Evolutionary conservation across 2,797 vertebrate species (phyloP), one percentile per base, ranked within the genome.

Genomic region (Myioborus miniatus): DNA sequence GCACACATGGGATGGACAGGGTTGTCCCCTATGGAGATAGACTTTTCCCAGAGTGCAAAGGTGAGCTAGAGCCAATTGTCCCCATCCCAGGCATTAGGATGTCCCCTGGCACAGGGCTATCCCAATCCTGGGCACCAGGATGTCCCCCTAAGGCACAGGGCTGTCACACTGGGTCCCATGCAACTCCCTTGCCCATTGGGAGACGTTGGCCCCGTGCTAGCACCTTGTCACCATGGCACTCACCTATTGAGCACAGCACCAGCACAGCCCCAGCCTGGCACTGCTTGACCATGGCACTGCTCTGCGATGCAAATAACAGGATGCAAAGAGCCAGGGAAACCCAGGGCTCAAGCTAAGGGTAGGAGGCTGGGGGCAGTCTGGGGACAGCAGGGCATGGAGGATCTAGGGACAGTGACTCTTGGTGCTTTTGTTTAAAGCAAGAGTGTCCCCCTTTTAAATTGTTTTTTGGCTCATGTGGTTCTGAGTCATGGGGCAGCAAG

Each of bases 241-340:
- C 34, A 24, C 34, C 32, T 4, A 0, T 11, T 2, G 15, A 41
- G 41, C n/a, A n/a, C 1, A 0, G 53, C 3, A 2, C 10, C 15
- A 18, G 36, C 77, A 53, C n/a, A n/a, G 27, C 5, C 58, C 70
- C 30, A 74, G 0, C 52, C 56, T 79, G 58, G 44, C 41, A 39
- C 27, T 11, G 0, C 1, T 3, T 55, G 76, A 26, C 49, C 9
- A 0, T 22, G 65, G 46, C 2, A 0, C 36, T 79, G 41, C 75
- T 87, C 49, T 62, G 65, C 15, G 20, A 15, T 85, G 68, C 36
- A 67, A 75, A 41, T 71, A 44, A 36, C 2, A 6, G 55, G 53
- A 20, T 56, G 26, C 43, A 63, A 65, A 50, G 36, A 60, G 19
- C 15, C 6, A 7, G 23, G n/a, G 49, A 71, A 83, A 55, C 19